Percentiles rank a stretch among this genome's conserved stretches.
Conservation (phyloP, 2,113 vertebrate species). For the Tor tambroides region DNA sequence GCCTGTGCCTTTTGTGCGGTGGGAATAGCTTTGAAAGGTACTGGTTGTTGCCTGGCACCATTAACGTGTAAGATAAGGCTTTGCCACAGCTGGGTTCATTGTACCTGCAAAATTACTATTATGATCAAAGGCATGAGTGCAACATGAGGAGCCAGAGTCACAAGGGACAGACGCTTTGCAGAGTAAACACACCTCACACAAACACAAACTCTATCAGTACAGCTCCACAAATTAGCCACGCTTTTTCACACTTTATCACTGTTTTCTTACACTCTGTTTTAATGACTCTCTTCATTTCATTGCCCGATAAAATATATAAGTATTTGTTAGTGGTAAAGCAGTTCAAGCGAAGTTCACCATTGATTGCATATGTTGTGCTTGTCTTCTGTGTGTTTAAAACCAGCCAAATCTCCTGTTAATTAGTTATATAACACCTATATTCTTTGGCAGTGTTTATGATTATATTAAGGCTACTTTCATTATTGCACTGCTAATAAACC, state of each 20-base stretch:
- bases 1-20: neutral
- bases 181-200: neutral
- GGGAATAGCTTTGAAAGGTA: constrained; percentile 29
- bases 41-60: constrained; percentile 27
- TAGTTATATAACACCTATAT: neutral
- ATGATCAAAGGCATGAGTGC: constrained; percentile 15
- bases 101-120: constrained; percentile 28
- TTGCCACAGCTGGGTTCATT: constrained; percentile 33
- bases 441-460: neutral
- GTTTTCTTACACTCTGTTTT: neutral
- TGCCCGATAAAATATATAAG: neutral
- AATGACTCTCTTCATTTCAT: neutral
- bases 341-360: neutral
- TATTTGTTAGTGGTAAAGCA: neutral
- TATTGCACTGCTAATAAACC: neutral
- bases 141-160: neutral
- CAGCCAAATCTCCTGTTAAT: neutral
- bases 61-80: constrained; percentile 12
- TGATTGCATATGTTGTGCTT: too few species aligned
- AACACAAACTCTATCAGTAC: neutral
- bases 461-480: neutral
- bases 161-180: neutral
- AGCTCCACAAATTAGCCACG: neutral
- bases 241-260: neutral
- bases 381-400: neutral